Conservation (phyloP, 1,140 invertebrate genomes). For the Campodea augens region DNA sequence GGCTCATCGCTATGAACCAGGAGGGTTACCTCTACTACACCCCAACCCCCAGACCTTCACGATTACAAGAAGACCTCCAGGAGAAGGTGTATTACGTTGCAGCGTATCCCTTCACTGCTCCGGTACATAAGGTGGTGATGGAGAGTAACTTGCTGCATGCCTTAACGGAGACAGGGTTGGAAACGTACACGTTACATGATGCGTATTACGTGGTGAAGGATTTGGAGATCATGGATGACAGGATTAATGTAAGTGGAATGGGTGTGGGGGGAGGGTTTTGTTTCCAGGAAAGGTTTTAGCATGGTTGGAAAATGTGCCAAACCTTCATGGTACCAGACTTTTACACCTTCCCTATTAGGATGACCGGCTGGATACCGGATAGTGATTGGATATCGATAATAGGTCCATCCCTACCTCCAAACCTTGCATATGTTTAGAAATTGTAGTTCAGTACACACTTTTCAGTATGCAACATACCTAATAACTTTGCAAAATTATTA, state of each 20-base stretch:
- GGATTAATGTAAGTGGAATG: constrained; percentile 10
- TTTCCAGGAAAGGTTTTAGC: too few relatives aligned
- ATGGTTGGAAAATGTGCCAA: too few relatives aligned
- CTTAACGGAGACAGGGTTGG: constrained; percentile 51
- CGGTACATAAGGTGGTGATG: constrained; percentile 40
- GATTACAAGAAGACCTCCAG: constrained; percentile 1
- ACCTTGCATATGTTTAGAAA: too few relatives aligned
- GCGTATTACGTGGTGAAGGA: constrained; percentile 27
- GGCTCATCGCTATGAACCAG: constrained; percentile 31
- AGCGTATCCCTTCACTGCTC: constrained; percentile 47
- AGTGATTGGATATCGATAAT: too few relatives aligned
- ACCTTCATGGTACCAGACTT: too few relatives aligned
- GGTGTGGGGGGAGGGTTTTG: too few relatives aligned
- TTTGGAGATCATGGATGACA: constrained; percentile 6
- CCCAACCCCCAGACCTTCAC: constrained; percentile 12
- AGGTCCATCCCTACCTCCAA: too few relatives aligned
- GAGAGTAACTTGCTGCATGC: constrained; percentile 50
- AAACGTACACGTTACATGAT: constrained; percentile 51
- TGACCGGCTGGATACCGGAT: too few relatives aligned
- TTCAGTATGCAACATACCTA: too few relatives aligned
- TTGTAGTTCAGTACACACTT: too few relatives aligned
- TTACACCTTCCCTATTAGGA: too few relatives aligned
- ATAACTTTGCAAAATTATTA: too few relatives aligned
- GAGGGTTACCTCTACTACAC: constrained; percentile 39
- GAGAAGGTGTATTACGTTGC: constrained; percentile 14